Conservation (phyloP, 2,888 invertebrate species). For the Chymomyza fuscimana region DNA sequence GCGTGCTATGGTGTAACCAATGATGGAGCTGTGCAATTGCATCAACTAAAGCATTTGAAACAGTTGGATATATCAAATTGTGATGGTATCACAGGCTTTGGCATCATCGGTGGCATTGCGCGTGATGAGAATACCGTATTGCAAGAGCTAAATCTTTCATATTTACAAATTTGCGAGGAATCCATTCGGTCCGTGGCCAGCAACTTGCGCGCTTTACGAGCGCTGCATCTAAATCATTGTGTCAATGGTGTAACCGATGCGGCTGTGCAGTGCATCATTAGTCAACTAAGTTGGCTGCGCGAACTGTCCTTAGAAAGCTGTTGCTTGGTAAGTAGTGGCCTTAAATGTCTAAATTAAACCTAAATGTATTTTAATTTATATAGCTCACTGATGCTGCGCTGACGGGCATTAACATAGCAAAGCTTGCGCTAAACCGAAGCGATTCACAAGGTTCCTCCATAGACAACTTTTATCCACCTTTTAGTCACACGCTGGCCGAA, state of each 20-base stretch:
- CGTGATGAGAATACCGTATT: conserved; percentile 80
- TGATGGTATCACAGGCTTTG: conserved; percentile 83
- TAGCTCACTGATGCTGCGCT: conserved; percentile 85
- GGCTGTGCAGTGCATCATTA: conserved; percentile 85
- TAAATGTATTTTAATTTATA: conserved; percentile 5
- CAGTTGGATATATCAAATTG: conserved; percentile 85
- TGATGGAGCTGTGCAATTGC: conserved; percentile 82
- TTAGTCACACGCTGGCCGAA: conserved; percentile 45
- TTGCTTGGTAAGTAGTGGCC: conserved; percentile 71
- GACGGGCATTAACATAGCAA: conserved; percentile 82
- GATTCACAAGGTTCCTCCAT: conserved; percentile 42
- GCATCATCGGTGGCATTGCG: conserved; percentile 83
- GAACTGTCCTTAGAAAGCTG: conserved; percentile 85
- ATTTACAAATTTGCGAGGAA: conserved; percentile 83
- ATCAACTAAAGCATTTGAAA: conserved; percentile 82
- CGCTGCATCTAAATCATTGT: conserved; percentile 85
- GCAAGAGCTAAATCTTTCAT: conserved; percentile 82
- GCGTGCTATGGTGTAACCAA: conserved; percentile 85
- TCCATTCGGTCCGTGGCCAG: conserved; percentile 83
- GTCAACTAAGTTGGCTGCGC: conserved; percentile 82
- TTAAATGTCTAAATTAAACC: conserved; percentile 37
- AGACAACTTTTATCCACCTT: conserved; percentile 62
- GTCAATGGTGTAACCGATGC: conserved; percentile 86
- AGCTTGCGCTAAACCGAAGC: conserved; percentile 44
- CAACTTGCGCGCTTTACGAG: conserved; percentile 82